phyloP scores from a whole-genome alignment of 2,888 invertebrate species.

The Calameuta filiformis region DNA sequence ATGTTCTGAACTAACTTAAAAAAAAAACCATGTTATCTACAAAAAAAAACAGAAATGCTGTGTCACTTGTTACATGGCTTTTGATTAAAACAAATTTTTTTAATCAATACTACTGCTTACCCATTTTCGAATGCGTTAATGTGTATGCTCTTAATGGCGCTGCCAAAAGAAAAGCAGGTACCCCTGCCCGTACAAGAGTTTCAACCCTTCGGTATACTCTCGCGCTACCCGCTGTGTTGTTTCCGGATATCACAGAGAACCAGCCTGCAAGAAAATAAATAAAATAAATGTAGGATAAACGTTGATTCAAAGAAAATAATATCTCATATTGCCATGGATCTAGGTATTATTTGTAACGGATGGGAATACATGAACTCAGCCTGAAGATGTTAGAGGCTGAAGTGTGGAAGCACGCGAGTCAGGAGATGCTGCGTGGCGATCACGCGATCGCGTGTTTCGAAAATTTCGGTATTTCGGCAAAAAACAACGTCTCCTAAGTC shows the following conservation, averaged over 20 bases:
- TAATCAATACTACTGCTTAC: constrained; percentile 39
- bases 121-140: constrained; percentile 63
- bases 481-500: neutral
- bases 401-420: neutral
- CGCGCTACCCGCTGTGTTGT: constrained; percentile 56
- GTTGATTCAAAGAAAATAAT: neutral
- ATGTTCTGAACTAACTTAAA: neutral
- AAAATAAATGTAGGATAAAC: neutral
- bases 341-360: neutral
- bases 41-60: neutral
- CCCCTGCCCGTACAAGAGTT: constrained; percentile 60
- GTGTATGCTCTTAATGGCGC: constrained; percentile 61
- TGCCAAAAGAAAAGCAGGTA: constrained; percentile 60
- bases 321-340: neutral
- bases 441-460: neutral
- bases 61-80: neutral
- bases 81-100: neutral
- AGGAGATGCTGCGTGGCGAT: neutral
- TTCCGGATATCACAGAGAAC: constrained; percentile 66
- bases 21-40: neutral
- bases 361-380: neutral
- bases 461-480: neutral
- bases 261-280: constrained; percentile 56
- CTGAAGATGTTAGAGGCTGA: neutral
- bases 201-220: constrained; percentile 61